These are phyloP conservation scores for Eupithecia insigniata DNA, from an alignment of 2,888 invertebrate genomes.

Conservation along the genomic window DNA sequence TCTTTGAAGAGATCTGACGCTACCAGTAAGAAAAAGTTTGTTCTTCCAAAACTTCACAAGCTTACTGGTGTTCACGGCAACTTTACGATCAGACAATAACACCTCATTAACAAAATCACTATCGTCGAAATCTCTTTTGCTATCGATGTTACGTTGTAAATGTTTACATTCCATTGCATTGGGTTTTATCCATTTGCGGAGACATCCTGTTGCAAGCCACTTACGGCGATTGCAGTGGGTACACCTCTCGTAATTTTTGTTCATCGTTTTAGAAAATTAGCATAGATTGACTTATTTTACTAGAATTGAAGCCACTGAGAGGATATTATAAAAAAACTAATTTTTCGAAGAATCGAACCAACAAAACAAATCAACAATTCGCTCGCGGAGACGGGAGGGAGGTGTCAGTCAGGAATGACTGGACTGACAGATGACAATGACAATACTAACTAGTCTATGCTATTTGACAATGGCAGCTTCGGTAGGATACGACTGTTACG, in stretches of 20 bases:
- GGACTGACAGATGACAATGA: too few species aligned
- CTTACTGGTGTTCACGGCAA: constrained; percentile 70
- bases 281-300: neutral
- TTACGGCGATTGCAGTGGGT: constrained; percentile 78
- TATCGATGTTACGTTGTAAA: constrained; percentile 76
- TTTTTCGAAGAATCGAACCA: neutral
- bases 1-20: constrained; percentile 75
- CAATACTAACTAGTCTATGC: too few species aligned
- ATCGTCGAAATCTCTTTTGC: constrained; percentile 73
- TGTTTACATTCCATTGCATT: constrained; percentile 78
- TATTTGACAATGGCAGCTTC: too few species aligned
- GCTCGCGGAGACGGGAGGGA: too few species aligned
- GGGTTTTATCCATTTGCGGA: constrained; percentile 80
- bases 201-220: constrained; percentile 78
- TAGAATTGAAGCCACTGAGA: neutral
- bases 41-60: constrained; percentile 81
- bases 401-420: too few species aligned
- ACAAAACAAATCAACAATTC: neutral
- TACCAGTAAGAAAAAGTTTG: constrained; percentile 75
- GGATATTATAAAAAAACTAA: neutral
- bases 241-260: constrained; percentile 80
- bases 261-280: constrained; percentile 55
- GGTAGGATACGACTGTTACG: too few species aligned
- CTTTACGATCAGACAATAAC: constrained; percentile 72
- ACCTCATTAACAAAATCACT: constrained; percentile 75